These are phyloP conservation scores for Marcusenius ussheri DNA, from an alignment of 2,113 vertebrate species.

Conservation along the genomic window DNA sequence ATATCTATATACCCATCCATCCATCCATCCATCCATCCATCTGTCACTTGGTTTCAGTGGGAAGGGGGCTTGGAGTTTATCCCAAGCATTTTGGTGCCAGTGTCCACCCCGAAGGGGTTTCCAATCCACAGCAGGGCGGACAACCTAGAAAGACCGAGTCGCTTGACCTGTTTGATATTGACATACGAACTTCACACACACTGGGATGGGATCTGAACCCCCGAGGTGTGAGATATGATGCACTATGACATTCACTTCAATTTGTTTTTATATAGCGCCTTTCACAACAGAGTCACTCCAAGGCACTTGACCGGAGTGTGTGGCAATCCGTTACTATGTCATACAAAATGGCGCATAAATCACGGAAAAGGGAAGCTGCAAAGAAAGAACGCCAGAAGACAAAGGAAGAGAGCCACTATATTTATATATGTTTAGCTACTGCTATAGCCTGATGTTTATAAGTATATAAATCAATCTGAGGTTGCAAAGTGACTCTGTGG, in stretches of 20 bases:
- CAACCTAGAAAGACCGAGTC: neutral
- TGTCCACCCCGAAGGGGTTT: neutral
- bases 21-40: neutral
- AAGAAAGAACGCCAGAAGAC: neutral
- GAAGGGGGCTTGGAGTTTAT: neutral
- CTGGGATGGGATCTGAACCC: neutral
- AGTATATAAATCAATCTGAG: slow-evolving; percentile 3
- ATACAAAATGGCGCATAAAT: neutral
- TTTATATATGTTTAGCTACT: neutral
- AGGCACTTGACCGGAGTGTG: neutral
- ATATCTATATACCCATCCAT: neutral
- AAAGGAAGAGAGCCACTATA: neutral
- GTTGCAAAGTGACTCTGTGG: slow-evolving; percentile 37
- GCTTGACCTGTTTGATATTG: neutral
- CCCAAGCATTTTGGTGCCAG: neutral
- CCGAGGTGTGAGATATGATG: neutral
- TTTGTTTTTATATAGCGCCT: neutral
- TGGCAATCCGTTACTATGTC: neutral
- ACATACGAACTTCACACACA: neutral
- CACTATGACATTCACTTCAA: neutral
- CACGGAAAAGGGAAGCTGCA: neutral
- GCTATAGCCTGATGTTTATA: neutral
- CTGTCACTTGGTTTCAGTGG: neutral
- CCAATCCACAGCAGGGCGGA: neutral
- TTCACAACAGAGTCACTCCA: neutral